These are phyloP conservation scores for Nipponia nippon DNA, from an alignment of 2,113 vertebrate species.

Conservation along the genomic window DNA sequence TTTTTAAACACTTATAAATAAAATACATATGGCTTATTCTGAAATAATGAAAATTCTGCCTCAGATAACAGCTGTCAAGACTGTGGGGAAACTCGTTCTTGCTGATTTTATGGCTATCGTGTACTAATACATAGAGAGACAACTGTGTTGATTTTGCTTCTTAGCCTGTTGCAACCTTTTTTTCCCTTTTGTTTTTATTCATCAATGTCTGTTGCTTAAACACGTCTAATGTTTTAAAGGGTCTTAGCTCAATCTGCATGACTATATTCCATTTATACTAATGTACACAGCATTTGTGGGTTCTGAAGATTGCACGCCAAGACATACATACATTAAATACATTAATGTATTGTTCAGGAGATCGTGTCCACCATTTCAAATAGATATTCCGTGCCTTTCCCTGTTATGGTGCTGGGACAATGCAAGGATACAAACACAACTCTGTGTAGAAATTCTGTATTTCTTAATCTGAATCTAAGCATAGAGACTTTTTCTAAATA, in stretches of 20 bases:
- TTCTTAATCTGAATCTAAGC: not conserved
- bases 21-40: constrained; percentile 42
- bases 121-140: not conserved
- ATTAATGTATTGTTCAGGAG: not conserved
- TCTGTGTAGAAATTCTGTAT: not conserved
- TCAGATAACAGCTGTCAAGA: constrained; percentile 48
- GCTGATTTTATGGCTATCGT: constrained; percentile 35
- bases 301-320: not conserved
- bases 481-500: not conserved
- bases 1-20: constrained; percentile 39
- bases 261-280: not conserved
- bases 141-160: constrained; percentile 37
- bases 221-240: not conserved
- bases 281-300: not conserved
- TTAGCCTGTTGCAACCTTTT: not conserved
- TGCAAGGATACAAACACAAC: not conserved
- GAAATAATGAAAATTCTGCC: constrained; percentile 32
- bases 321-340: not conserved
- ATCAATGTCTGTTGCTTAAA: constrained; percentile 27
- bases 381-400: not conserved
- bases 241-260: not conserved
- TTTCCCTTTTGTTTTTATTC: not conserved
- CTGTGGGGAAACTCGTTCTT: constrained; percentile 5
- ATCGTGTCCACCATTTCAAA: not conserved
- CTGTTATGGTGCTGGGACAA: not conserved